These are phyloP conservation scores for Ormyrus pomaceus DNA, from an alignment of 2,888 invertebrate species.

Conservation along the genomic window DNA sequence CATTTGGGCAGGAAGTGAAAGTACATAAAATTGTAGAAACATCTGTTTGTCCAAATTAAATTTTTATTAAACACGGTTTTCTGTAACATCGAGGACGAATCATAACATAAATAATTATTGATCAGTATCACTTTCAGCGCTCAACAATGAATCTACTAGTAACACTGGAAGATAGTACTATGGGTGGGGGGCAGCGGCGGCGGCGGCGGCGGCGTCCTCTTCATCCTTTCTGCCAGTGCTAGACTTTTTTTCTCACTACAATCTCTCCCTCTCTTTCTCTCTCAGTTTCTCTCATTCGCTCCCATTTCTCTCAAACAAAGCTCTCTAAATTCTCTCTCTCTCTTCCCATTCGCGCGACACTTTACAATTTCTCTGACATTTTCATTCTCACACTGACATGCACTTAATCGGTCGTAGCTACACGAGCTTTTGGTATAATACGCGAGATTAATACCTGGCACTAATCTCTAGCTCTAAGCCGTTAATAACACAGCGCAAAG, in stretches of 20 bases:
- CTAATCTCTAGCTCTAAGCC: constrained; percentile 63
- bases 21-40: constrained; percentile 16
- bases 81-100: constrained; percentile 76
- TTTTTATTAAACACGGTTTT: constrained; percentile 75
- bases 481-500: constrained; percentile 66
- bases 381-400: constrained; percentile 52
- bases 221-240: constrained; percentile 47
- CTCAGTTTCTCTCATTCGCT: constrained; percentile 38
- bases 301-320: constrained; percentile 33
- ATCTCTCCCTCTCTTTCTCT: constrained; percentile 28
- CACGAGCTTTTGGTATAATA: constrained; percentile 65
- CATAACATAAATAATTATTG: constrained; percentile 74
- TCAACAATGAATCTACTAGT: constrained; percentile 74
- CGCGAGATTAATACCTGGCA: constrained; percentile 61
- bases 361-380: constrained; percentile 57
- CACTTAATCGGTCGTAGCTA: constrained; percentile 56
- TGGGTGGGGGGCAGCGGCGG: constrained; percentile 54
- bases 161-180: constrained; percentile 74
- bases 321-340: constrained; percentile 57
- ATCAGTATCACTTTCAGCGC: constrained; percentile 75
- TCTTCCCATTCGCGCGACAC: constrained; percentile 39
- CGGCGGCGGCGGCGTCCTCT: constrained; percentile 52
- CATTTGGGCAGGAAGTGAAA: too few species aligned
- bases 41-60: constrained; percentile 74
- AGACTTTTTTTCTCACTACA: constrained; percentile 49